Percentiles rank a stretch among this genome's conserved stretches.
phyloP scores from a whole-genome alignment of 2,797 vertebrate genomes.

The Tangara arthus region DNA sequence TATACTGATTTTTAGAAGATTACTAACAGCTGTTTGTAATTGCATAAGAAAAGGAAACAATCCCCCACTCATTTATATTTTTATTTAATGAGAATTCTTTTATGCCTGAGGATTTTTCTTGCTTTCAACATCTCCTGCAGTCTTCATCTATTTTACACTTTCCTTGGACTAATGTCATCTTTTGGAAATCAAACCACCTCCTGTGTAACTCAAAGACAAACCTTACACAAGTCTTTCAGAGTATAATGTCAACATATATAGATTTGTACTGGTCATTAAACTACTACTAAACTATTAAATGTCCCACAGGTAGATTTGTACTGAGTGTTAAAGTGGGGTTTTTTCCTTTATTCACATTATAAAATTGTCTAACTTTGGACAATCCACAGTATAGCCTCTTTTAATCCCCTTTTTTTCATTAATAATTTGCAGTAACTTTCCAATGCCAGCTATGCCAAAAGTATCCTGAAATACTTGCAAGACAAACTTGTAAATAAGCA shows the following conservation, averaged over 20 bases:
- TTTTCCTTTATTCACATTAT: background rate
- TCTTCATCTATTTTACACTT: background rate
- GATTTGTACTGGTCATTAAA: background rate
- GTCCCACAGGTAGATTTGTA: background rate
- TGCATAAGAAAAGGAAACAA: background rate
- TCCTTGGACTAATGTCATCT: background rate
- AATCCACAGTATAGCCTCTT: background rate
- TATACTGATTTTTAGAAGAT: background rate
- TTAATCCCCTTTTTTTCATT: background rate
- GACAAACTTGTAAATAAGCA: background rate
- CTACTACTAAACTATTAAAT: background rate
- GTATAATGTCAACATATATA: background rate
- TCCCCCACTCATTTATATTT: background rate
- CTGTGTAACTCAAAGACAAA: background rate
- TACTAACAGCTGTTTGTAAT: background rate
- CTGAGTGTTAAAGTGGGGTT: background rate
- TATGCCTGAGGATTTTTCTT: background rate
- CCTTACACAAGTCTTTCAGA: background rate
- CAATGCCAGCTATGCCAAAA: background rate
- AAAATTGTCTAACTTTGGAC: background rate
- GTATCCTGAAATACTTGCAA: background rate
- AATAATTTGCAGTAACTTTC: background rate
- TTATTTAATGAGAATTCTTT: background rate
- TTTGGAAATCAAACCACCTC: background rate
- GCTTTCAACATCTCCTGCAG: background rate